A percentile compares a stretch with the other conserved stretches of the same genome.
These are phyloP conservation scores for Hetaerina americana DNA, from an alignment of 1,140 invertebrate species.

Conservation along the genomic window DNA sequence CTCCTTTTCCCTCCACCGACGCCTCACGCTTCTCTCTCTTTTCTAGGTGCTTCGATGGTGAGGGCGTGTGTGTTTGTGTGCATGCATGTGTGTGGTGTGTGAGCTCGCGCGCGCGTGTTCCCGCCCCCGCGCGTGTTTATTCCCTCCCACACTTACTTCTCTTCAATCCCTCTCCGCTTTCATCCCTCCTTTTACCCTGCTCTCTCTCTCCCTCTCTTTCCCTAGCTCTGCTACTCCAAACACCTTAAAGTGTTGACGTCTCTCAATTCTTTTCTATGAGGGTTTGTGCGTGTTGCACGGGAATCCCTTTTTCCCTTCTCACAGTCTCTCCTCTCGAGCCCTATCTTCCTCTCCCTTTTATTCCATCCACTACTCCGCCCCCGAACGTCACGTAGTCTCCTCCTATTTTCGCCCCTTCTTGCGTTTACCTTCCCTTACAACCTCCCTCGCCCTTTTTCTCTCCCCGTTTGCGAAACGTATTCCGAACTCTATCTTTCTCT, in stretches of 20 bases:
- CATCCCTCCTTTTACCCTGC: neutral
- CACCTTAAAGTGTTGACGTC: neutral
- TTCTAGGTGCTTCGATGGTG: too few relatives aligned
- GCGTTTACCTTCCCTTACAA: neutral
- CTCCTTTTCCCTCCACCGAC: too few relatives aligned
- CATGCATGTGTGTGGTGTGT: too few relatives aligned
- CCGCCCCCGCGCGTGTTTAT: too few relatives aligned
- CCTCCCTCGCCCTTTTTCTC: neutral
- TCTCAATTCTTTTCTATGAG: neutral
- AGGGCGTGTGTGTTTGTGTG: too few relatives aligned
- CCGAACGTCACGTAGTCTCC: neutral
- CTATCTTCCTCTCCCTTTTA: neutral
- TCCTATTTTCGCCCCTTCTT: neutral
- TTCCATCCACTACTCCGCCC: neutral
- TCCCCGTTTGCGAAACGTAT: neutral
- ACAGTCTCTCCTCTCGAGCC: neutral
- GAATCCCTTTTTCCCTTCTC: neutral
- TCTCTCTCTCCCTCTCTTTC: neutral
- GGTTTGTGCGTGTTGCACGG: neutral
- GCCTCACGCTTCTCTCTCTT: too few relatives aligned
- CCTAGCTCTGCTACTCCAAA: neutral
- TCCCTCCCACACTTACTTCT: too few relatives aligned
- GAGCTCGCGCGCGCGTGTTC: too few relatives aligned
- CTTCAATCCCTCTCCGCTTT: too few relatives aligned
- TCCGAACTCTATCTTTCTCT: neutral